Conservation (phyloP, 1,140 invertebrate genomes). For the Rhynchophorus ferrugineus region DNA sequence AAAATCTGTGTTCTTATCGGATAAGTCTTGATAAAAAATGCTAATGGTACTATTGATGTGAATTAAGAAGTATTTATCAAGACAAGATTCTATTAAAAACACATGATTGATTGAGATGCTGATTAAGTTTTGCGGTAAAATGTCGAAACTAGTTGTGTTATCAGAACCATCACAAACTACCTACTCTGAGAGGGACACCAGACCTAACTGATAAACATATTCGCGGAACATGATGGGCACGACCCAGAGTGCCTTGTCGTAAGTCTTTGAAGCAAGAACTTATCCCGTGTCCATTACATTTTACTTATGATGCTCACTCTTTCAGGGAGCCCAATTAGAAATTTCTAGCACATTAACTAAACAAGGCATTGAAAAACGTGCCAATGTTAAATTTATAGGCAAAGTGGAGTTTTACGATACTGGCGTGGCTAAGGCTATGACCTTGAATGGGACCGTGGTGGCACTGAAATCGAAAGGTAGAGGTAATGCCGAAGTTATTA, state of each 20-base stretch:
- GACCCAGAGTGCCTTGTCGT: constrained; percentile 26
- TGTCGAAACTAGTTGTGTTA: constrained; percentile 20
- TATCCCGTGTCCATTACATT: constrained; percentile 16
- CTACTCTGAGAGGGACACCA: constrained; percentile 1
- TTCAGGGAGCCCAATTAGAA: constrained; percentile 47
- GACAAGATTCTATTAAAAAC: too few relatives aligned
- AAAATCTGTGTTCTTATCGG: too few relatives aligned
- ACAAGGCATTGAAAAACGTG: constrained; percentile 53
- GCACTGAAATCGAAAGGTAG: constrained; percentile 44
- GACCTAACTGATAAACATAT: constrained; percentile 14
- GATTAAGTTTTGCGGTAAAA: constrained; percentile 4
- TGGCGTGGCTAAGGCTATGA: constrained; percentile 49
- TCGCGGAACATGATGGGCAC: constrained; percentile 6
- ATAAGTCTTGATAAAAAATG: too few relatives aligned
- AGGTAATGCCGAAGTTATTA: constrained; percentile 43
- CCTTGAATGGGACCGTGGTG: constrained; percentile 51
- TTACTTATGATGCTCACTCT: constrained; percentile 40
- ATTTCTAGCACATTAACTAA: constrained; percentile 38
- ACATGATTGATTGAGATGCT: too few relatives aligned
- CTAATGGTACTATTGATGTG: too few relatives aligned
- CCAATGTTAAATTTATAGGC: constrained; percentile 53
- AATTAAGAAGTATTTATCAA: too few relatives aligned
- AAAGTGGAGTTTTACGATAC: constrained; percentile 61
- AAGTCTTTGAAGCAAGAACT: constrained; percentile 31
- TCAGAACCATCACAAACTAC: constrained; percentile 19